These are phyloP conservation scores for Nothura maculosa DNA, from an alignment of 2,797 vertebrate genomes.

Conservation along the genomic window DNA sequence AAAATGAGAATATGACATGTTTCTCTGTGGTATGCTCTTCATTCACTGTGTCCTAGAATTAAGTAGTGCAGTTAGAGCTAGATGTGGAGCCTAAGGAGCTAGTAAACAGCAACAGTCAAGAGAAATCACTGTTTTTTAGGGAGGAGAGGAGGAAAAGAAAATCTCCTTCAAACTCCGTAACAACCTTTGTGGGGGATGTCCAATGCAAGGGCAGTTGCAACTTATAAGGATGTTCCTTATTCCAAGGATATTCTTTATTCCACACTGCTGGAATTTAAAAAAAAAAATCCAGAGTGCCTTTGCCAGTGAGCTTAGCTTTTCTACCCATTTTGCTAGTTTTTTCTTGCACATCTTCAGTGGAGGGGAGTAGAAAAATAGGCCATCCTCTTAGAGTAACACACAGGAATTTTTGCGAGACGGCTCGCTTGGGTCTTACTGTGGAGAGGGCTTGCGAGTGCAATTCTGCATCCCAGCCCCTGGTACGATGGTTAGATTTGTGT, in stretches of 20 bases:
- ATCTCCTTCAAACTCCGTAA: neutral
- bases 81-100: neutral
- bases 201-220: neutral
- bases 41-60: neutral
- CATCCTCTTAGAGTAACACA: neutral
- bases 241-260: neutral
- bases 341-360: neutral
- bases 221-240: neutral
- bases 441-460: neutral
- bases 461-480: neutral
- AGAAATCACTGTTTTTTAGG: neutral
- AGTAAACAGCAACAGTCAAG: neutral
- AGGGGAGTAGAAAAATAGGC: neutral
- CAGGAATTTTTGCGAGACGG: neutral
- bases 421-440: neutral
- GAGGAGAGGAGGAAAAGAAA: neutral
- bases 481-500: conserved; percentile 26
- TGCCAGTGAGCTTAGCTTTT: neutral
- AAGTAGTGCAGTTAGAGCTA: neutral
- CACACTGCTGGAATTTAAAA: neutral
- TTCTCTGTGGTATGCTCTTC: neutral
- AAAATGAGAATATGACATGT: neutral
- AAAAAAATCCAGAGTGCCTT: neutral
- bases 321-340: neutral
- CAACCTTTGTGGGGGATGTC: neutral